Base-by-base conservation (phyloP, 2,888 invertebrate species). In the Morpho achilles region DNA sequence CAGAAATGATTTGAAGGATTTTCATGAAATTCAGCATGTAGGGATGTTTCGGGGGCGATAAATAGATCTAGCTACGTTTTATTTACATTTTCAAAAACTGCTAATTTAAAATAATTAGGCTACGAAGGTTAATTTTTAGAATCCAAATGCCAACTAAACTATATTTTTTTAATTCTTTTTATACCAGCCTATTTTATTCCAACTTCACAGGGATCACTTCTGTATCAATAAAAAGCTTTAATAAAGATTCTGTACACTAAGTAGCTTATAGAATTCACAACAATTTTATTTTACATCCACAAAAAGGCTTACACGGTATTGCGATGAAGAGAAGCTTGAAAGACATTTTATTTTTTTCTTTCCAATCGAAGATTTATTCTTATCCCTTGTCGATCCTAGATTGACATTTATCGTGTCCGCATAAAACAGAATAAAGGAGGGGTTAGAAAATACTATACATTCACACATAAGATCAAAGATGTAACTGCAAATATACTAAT, bases 331-430 rank as follows among this genome's bases (percentile, higher is more conserved):
- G 53, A 46, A 53, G 45, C 46, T 53, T 40, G 40, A 53, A 53
- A 53, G 53, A 47, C 45, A 44, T 53, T 53, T 53, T 53, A 46
- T 41, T 53, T 53, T 50, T 53, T 53, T 52, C 43, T 39, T 45
- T 41, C 40, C 40, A 46, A 41, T 39, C 53, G 46, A 22, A 53
- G 32, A 46, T 46, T 53, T 46, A 46, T 46, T 53, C 40, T 53
- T 40, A 46, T 53, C 53, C 53, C 53, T 47, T 40, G 53, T 47
- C 53, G 46, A 53, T 47, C 53, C n/a, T 41, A 41, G 53, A 53
- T 53, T 53, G 53, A 46, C 53, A 53, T 53, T 53, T 46, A 53
- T 53, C 46, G 53, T 47, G 53, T 53, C 32, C 22, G 53, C 16
- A 53, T 46, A 41, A 41, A 46, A 53, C 16, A 46, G 22, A 41